Conservation (phyloP, 1,140 invertebrate species). For the Lepeophtheirus salmonis region DNA sequence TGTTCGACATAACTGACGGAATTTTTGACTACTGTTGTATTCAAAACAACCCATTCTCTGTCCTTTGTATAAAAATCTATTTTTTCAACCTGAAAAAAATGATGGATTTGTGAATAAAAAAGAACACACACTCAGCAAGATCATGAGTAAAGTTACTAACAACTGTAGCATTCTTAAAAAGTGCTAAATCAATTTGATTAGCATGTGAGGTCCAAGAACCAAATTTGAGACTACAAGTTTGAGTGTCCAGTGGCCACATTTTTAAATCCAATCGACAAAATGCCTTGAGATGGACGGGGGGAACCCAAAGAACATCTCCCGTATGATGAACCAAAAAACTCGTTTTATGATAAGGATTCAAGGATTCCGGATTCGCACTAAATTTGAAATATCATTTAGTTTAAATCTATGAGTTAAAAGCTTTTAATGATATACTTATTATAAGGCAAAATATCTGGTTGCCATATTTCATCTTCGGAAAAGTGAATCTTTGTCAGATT, state of each 20-base stretch:
- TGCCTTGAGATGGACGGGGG: conserved; percentile 19
- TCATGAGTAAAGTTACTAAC: conserved; percentile 7
- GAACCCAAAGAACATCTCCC: conserved; percentile 20
- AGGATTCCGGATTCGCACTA: background rate
- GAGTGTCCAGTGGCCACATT: conserved; percentile 20
- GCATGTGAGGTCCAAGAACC: conserved; percentile 21
- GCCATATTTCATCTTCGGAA: conserved; percentile 27
- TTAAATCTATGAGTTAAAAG: background rate
- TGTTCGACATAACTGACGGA: conserved; percentile 10
- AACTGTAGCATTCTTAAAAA: conserved; percentile 17
- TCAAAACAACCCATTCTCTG: conserved; percentile 17
- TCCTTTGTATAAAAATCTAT: conserved; percentile 13
- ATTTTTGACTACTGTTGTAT: conserved; percentile 6
- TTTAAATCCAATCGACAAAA: conserved; percentile 21
- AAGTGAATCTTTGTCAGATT: conserved; percentile 27
- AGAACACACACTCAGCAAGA: too few relatives aligned
- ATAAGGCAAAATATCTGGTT: conserved; percentile 30
- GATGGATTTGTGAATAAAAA: background rate
- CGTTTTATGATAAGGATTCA: conserved; percentile 10
- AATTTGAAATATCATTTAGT: background rate
- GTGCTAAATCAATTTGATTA: conserved; percentile 18
- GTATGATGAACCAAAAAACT: conserved; percentile 17
- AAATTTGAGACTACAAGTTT: conserved; percentile 19
- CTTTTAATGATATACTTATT: conserved; percentile 26
- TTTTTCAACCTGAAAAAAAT: conserved; percentile 2